Base-by-base conservation (phyloP, 2,888 invertebrate species). In the Atrina japonica region DNA sequence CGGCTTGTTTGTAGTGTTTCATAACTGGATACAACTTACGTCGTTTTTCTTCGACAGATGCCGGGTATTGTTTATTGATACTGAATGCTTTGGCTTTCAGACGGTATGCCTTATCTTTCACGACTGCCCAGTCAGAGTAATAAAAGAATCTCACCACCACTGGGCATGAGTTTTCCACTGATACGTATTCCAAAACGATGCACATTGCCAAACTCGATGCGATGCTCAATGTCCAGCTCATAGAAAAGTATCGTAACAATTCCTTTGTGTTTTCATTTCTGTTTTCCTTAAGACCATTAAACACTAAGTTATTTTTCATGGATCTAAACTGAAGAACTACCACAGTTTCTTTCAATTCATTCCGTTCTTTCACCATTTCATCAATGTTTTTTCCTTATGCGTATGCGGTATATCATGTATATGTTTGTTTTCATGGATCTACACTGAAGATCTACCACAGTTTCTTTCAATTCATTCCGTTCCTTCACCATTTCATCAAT, bases 251-350 rank as follows among this genome's bases (percentile, higher is more conserved):
- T 25, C 59, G 18, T 3, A 74, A 16, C 18, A 60, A 52, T 30
- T 61, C 59, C 23, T 70, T 67, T 53, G 59, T 52, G 29, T 68
- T 41, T 65, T 75, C 71, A 6, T 30, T 56, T 27, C 27, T 59
- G 9, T 67, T 55, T 27, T 65, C 75, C n/a, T 30, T 14, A 14
- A 99, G 93, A 59, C 96, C 98, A 91, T 98, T 99, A 40, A 94
- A 93, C 88, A 98, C 96, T 88, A 98, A 94, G 58, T 93, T 91
- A 1, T 56, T 14, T 56, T 35, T 56, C 56, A 35, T 56, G 1
- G 41, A 56, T 35, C 35, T 56, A 30, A 30, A 56, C 21, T 30
- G 27, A 3, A 56, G 18, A 56, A 35, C 18, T 7, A 35, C 2
- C 9, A 35, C 21, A n/a, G 27, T 5, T 1, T 35, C 35, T 18